phyloP scores from a whole-genome alignment of 2,797 vertebrate species.

The Dicrostonyx torquatus region DNA sequence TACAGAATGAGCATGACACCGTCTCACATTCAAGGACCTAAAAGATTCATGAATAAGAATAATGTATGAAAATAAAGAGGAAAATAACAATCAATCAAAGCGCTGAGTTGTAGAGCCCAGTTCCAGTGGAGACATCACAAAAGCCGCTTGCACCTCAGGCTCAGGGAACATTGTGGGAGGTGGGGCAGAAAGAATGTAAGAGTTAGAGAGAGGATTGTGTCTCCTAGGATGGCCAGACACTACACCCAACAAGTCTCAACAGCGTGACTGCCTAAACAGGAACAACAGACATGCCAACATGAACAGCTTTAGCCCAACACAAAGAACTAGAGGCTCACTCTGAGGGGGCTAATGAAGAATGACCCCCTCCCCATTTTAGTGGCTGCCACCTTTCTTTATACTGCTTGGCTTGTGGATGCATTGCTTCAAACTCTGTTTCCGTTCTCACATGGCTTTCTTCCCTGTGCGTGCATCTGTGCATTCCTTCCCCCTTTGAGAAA shows the following conservation, averaged over 20 bases:
- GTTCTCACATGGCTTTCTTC: not conserved
- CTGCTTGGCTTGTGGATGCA: not conserved
- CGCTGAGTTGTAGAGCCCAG: not conserved
- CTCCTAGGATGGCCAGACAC: not conserved
- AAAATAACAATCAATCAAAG: not conserved
- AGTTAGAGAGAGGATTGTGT: not conserved
- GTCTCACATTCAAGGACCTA: not conserved
- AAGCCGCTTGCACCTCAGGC: not conserved
- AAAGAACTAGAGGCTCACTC: not conserved
- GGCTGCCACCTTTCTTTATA: not conserved
- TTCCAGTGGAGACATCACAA: not conserved
- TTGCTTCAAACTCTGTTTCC: not conserved
- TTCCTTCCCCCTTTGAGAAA: not conserved
- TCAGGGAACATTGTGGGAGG: not conserved
- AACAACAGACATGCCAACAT: not conserved
- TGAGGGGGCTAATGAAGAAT: not conserved
- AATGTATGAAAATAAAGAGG: conserved; percentile 35
- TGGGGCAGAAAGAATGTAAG: not conserved
- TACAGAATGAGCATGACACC: not conserved
- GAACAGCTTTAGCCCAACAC: not conserved
- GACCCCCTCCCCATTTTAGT: not conserved
- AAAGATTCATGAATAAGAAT: not conserved
- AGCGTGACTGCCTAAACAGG: not conserved
- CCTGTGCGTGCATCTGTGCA: too few species aligned
- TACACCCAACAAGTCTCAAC: not conserved